Percentiles rank a stretch among this genome's conserved stretches.
Conservation (phyloP, 1,140 invertebrate species). For the Cyclina sinensis region DNA sequence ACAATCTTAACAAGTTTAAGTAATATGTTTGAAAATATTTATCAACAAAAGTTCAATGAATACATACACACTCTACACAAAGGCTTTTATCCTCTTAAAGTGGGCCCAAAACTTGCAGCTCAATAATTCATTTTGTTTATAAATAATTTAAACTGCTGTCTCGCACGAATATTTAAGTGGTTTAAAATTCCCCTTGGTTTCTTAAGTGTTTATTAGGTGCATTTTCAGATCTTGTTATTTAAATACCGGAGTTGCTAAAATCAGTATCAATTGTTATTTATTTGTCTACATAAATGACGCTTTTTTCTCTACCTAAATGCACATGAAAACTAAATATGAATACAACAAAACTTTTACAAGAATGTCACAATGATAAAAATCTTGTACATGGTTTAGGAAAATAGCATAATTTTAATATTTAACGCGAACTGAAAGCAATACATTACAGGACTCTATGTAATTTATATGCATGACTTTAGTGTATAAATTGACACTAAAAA, state of each 20-base stretch:
- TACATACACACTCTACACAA: neutral
- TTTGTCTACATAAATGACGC: neutral
- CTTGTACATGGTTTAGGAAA: no score
- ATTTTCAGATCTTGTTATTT: neutral
- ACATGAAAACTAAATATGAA: neutral
- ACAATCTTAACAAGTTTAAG: no score
- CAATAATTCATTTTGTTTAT: conserved; percentile 28
- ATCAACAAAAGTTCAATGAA: neutral
- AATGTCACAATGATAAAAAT: no score
- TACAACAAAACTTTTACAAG: no score
- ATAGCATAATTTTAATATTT: no score
- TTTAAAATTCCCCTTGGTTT: neutral
- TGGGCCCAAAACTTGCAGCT: neutral
- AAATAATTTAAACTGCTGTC: neutral
- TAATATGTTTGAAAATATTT: neutral
- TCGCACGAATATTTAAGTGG: conserved; percentile 17
- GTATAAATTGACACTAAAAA: no score
- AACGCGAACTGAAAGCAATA: no score
- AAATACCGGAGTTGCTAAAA: neutral
- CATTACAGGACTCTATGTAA: no score
- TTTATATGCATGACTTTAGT: no score
- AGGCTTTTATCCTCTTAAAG: neutral
- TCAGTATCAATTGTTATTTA: neutral
- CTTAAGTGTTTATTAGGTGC: neutral
- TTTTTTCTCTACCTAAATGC: neutral